Evolutionary conservation across 1,140 invertebrate genomes (phyloP), one percentile per base, ranked within the genome.

Genomic region (Lucilia sericata): DNA sequence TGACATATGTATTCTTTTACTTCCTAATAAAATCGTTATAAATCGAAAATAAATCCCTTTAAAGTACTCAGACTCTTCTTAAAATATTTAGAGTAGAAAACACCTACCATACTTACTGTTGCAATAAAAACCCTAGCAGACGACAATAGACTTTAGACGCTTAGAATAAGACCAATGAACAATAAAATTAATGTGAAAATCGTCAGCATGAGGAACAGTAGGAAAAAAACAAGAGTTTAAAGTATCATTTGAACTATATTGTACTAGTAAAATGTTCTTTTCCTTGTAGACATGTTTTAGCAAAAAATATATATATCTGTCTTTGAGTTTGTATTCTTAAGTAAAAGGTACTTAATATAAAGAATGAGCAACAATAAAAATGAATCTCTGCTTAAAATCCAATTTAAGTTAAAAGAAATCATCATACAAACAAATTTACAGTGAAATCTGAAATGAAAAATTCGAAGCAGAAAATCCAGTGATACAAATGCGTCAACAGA

Each of bases 21-120:
- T 9, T 5, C n/a, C 25, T 3, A 30, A 70, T 70, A 70, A 70
- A 70, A 70, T 21, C 3, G n/a, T 3, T 25, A 21, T 70, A 70
- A 70, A 70, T 70, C 65, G 65, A 70, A 21, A 70, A n/a, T 25
- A 70, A 70, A 70, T 70, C 65, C 65, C 65, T n/a, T 19, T 25
- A 10, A 25, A 19, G 5, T 25, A 19, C 65, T 19, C n/a, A 70
- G 25, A 30, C 7, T 12, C 65, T 70, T 19, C 19, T 12, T 21
- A 70, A 21, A 55, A 14, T 55, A 8, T 42, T 42, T 42, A 7
- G 42, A 42, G 42, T n/a, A 14, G 12, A 1, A 55, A 1, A 55
- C 17, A 55, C 51, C 12, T 55, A 55, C 51, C 5, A 55, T 12
- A 55, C 51, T 55, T 55, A 55, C 7, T 55, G 51, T 55, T 55